Evolutionary conservation across 2,888 invertebrate genomes (phyloP), one percentile per base, ranked within the genome.

Genomic region (Isotomurus palustris): DNA sequence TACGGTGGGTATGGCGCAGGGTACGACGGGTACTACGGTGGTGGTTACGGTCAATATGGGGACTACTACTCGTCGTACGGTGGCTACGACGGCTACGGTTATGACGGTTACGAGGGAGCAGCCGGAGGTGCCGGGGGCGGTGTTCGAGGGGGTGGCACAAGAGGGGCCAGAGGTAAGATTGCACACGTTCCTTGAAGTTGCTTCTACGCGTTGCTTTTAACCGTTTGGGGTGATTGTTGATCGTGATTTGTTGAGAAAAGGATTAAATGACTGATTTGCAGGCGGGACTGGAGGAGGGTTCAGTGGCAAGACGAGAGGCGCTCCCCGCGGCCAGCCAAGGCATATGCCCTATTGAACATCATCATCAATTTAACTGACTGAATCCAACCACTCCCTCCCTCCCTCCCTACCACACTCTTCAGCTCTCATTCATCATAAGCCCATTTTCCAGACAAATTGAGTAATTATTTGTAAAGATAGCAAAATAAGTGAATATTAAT

Each of bases 31-130:
- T 64, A 68, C 60, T 71, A 71, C 44, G 71, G 70, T 28, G 70
- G 71, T 17, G 72, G 72, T 59, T 71, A 73, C 65, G 71, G 64
- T n/a, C n/a, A n/a, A 35, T 58, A 62, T 51, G 62, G 64, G 24
- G 64, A 69, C 53, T 67, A 62, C 35, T 52, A 62, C 54, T 59
- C 58, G 27, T 66, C 60, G 41, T 68, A 67, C 53, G 65, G 64
- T 41, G 62, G 62, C 14, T 65, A 67, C 50, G 60, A 60, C 8
- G 68, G 63, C 38, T 68, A 66, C 56, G 66, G 66, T 40, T 83
- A 73, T 84, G 85, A 62, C 72, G 84, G 84, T 73, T 82, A 82
- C 76, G 82, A 82, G 76, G 86, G 60, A 56, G 64, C 64, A 55
- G 57, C 61, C 56, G 50, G 60, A 51, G 57, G 62, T 48, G 60